Evolutionary conservation across 1,140 invertebrate genomes (phyloP).

Genomic region (Heliconius hewitsoni): DNA sequence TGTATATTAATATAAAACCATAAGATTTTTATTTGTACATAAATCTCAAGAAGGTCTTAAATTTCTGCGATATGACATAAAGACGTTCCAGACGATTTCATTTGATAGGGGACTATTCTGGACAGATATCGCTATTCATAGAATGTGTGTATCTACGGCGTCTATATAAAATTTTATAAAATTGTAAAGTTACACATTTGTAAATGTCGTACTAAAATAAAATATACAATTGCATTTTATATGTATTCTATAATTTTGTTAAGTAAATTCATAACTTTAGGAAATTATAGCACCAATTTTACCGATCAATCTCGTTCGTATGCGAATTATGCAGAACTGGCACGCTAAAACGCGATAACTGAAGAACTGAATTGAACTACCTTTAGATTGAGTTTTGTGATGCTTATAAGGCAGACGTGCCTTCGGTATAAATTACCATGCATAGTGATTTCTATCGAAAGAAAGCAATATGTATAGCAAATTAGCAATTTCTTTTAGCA

Average conservation of each 20-base stretch:
- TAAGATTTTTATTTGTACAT: slow-evolving; percentile 1
- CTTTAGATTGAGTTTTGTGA: background rate
- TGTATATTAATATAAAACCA: background rate
- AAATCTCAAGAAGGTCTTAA: slow-evolving; percentile 7
- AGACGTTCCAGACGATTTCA: slow-evolving; percentile 10
- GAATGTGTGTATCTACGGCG: background rate
- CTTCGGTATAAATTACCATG: too few species aligned
- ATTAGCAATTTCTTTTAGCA: too few species aligned
- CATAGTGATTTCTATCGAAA: too few species aligned
- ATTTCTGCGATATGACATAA: slow-evolving; percentile 9
- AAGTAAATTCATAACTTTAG: too few species aligned
- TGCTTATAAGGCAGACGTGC: background rate
- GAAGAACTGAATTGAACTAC: background rate
- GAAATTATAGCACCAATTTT: too few species aligned
- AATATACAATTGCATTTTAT: too few species aligned
- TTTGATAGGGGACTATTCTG: slow-evolving; percentile 10
- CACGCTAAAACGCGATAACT: too few species aligned
- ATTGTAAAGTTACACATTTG: background rate
- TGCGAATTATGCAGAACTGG: too few species aligned
- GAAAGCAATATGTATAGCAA: too few species aligned
- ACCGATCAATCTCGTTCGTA: too few species aligned
- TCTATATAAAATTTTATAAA: slow-evolving; percentile 4
- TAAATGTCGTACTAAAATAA: background rate
- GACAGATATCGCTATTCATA: background rate
- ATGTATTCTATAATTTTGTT: too few species aligned